A percentile compares a stretch with the other conserved stretches of the same genome.
phyloP scores from a whole-genome alignment of 2,113 vertebrate species.

The Sisor rabdophorus region DNA sequence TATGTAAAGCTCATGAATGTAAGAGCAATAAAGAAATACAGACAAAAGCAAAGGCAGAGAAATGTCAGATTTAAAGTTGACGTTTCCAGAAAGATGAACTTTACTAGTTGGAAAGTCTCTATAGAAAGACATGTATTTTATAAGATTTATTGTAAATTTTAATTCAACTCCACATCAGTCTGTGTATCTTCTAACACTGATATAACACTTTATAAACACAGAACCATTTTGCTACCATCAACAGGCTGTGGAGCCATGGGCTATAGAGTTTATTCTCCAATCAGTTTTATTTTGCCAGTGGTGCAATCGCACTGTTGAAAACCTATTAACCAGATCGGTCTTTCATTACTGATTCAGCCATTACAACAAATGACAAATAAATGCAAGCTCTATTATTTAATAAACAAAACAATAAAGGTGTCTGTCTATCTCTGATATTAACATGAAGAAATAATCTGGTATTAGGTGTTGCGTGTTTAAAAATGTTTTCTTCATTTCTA shows the following conservation, averaged over 20 bases:
- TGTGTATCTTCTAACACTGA: neutral
- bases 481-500: neutral
- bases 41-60: conserved; percentile 21
- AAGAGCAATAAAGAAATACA: conserved; percentile 35
- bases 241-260: conserved; percentile 11
- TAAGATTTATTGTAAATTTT: too few species aligned
- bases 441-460: neutral
- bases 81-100: conserved; percentile 34
- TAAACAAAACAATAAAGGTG: neutral
- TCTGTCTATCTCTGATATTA: neutral
- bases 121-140: conserved; percentile 25
- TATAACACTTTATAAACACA: conserved; percentile 15
- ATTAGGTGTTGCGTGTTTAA: neutral
- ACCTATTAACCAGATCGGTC: neutral
- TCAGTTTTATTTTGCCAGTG: conserved; percentile 16
- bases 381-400: neutral
- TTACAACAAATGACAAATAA: conserved; percentile 17
- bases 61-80: conserved; percentile 54
- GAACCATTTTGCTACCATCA: conserved; percentile 7
- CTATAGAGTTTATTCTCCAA: conserved; percentile 7
- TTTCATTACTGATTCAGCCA: conserved; percentile 17
- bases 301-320: conserved; percentile 7
- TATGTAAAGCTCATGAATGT: conserved; percentile 65
- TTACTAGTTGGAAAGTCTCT: conserved; percentile 36
- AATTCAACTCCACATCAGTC: neutral